phyloP scores from a whole-genome alignment of 2,797 vertebrate genomes.

The Schizothorax lantsangensis region DNA sequence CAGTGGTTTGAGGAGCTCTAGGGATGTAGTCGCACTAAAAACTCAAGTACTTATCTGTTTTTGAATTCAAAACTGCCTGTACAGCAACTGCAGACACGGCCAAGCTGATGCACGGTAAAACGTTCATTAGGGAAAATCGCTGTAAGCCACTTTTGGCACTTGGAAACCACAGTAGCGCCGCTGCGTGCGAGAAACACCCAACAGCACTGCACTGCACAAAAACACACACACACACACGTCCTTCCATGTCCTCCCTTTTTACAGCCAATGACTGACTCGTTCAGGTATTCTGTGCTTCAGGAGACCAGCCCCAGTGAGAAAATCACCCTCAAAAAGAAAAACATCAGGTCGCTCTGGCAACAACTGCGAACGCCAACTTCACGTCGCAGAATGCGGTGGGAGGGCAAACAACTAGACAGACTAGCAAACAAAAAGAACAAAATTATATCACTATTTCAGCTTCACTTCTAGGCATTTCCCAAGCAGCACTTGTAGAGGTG shows the following conservation, averaged over 20 bases:
- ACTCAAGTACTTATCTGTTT: slow-evolving; percentile 10
- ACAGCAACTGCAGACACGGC: slow-evolving; percentile 6
- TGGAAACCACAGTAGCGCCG: slow-evolving; percentile 27
- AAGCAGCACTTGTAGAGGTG: slow-evolving; percentile 44
- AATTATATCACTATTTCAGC: slow-evolving; percentile 31
- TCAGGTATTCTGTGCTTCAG: slow-evolving; percentile 41
- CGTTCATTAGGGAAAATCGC: slow-evolving; percentile 15
- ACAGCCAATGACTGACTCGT: slow-evolving; percentile 30
- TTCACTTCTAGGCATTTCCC: slow-evolving; percentile 40
- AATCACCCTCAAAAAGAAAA: background rate
- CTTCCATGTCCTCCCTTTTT: slow-evolving; percentile 13
- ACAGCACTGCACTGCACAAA: slow-evolving; percentile 14
- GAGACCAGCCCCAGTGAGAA: slow-evolving; percentile 48
- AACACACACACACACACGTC: slow-evolving; percentile 4
- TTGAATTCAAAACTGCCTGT: background rate
- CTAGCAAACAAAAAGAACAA: slow-evolving; percentile 9
- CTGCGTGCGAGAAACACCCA: slow-evolving; percentile 8
- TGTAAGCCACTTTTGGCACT: slow-evolving; percentile 58
- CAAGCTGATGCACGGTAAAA: slow-evolving; percentile 9
- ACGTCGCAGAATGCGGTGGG: background rate
- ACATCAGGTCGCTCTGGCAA: slow-evolving; percentile 2
- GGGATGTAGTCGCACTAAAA: background rate
- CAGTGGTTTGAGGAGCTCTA: slow-evolving; percentile 22
- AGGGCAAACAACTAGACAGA: slow-evolving; percentile 47
- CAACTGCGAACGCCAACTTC: slow-evolving; percentile 56